Conservation (phyloP, 1,140 invertebrate genomes). For the Cydia strobilella region DNA sequence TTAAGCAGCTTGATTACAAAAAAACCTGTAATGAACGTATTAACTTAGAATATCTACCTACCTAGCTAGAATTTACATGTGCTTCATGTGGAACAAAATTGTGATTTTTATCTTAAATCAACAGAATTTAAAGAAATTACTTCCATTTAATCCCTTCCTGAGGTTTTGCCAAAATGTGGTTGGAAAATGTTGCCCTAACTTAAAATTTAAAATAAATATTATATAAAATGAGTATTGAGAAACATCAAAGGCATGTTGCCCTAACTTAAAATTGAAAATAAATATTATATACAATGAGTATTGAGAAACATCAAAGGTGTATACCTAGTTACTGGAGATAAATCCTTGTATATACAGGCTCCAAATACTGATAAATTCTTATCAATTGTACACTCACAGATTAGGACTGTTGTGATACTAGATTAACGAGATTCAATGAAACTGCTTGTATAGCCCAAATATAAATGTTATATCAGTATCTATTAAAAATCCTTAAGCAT, state of each 20-base stretch:
- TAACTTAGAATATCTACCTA: no score
- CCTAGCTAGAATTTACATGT: no score
- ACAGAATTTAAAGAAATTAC: no score
- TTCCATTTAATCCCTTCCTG: no score
- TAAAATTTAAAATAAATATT: neutral
- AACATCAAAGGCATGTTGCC: neutral
- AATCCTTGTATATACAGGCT: neutral
- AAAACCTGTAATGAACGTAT: no score
- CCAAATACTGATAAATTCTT: constrained; percentile 8
- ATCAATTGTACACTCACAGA: constrained; percentile 11
- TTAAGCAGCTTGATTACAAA: no score
- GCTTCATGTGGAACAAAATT: no score
- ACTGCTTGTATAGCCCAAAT: no score
- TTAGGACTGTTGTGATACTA: neutral
- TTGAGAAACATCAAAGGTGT: neutral
- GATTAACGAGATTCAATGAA: constrained; percentile 8
- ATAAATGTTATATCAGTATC: no score
- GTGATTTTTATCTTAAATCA: no score
- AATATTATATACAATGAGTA: neutral
- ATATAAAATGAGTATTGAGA: neutral
- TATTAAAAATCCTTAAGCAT: no score
- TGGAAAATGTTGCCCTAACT: neutral
- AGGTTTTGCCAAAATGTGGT: neutral
- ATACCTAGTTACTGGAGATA: constrained; percentile 1
- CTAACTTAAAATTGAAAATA: neutral